Evolutionary conservation across 2,797 vertebrate species (phyloP).

Genomic region (Cossypha caffra): DNA sequence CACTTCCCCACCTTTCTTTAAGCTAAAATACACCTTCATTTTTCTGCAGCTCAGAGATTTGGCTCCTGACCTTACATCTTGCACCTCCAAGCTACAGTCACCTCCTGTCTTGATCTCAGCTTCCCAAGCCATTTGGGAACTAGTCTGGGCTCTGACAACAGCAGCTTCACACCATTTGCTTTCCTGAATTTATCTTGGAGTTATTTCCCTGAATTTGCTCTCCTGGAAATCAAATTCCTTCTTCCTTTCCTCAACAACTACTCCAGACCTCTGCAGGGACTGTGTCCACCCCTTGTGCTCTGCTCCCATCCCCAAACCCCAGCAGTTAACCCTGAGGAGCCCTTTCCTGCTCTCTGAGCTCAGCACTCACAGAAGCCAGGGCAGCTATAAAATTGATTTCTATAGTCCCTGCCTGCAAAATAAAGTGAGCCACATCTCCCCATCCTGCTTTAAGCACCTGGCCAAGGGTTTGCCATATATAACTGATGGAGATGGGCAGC

Average conservation of each 20-base stretch:
- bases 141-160: not conserved
- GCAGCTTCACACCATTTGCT: not conserved
- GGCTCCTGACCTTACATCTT: not conserved
- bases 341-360: not conserved
- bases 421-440: accelerated
- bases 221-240: not conserved
- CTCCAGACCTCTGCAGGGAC: not conserved
- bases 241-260: not conserved
- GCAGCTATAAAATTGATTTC: not conserved
- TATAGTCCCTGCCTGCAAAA: not conserved
- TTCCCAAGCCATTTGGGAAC: not conserved
- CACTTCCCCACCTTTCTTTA: not conserved
- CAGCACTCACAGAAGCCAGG: not conserved
- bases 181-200: not conserved
- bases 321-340: not conserved
- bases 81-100: not conserved
- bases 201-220: not conserved
- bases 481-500: not conserved
- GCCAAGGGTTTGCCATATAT: not conserved
- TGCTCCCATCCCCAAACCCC: not conserved
- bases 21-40: not conserved
- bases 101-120: not conserved
- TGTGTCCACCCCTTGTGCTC: not conserved
- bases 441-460: not conserved
- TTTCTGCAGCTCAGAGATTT: not conserved